Evolutionary conservation across 2,113 vertebrate species (phyloP), one percentile per base, ranked within the genome.

Genomic region (Monopterus albus): DNA sequence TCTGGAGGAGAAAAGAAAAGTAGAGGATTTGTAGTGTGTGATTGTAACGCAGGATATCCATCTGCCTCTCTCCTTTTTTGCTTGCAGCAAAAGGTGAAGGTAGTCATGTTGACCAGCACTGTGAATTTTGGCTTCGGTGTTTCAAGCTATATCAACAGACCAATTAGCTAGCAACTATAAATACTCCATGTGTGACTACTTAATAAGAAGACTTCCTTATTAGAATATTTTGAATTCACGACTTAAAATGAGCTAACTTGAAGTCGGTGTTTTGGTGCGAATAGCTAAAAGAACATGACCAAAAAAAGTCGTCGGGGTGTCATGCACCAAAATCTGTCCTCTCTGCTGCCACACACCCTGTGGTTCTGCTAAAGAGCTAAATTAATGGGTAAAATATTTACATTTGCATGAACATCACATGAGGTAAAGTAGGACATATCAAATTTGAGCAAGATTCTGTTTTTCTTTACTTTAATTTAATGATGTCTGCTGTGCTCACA

Each of bases 11-110:
- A 75, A 85, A 86, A 87, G 80, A 90, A 89, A 88, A 87, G 86
- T 89, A 63, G 83, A 83, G 87, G 83, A 87, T 87, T 90, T 89
- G 78, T 75, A 82, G 82, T 79, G 70, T 87, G 85, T 78, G 79
- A 90, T 87, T 88, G 88, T 86, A 88, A 89, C 73, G 84, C 75
- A 71, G 72, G 88, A 82, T 89, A 89, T 90, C 84, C 84, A 89
- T 85, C 71, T 76, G 84, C 62, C 72, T 58, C 59, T 23, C 42
- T 59, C 50, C 46, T 72, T 76, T 58, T 82, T 72, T 42, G 51
- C 78, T 66, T 11, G 39, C 45, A 59, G 58, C 45, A 79, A 88
- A 81, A 84, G 64, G 63, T 86, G 87, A 87, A 76, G 80, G 83
- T 83, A 72, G 55, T 39, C 62, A 14, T 6, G 74, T 75, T 82